Evolutionary conservation across 2,888 invertebrate species (phyloP).

Genomic region (Dryocosmus kuriphilus): DNA sequence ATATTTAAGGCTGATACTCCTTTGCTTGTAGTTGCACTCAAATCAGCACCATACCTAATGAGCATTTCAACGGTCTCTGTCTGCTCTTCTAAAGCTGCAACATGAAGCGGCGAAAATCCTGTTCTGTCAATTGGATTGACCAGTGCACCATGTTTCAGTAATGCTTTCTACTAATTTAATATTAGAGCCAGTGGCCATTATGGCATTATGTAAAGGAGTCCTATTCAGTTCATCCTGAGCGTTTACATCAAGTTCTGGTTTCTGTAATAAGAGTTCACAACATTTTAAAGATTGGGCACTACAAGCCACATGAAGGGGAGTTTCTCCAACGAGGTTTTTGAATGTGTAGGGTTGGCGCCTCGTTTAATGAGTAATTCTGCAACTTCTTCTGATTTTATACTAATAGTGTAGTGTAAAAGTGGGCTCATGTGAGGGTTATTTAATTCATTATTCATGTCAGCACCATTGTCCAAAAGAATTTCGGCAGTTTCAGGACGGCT

Average conservation of each 20-base stretch:
- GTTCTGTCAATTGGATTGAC: conserved; percentile 74
- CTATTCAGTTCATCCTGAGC: conserved; percentile 73
- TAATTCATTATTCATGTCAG: conserved; percentile 70
- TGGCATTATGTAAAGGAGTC: conserved; percentile 77
- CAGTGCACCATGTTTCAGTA: conserved; percentile 70
- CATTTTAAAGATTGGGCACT: conserved; percentile 71
- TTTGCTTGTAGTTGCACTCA: conserved; percentile 77
- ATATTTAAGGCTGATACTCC: conserved; percentile 77
- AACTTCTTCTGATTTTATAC: conserved; percentile 70
- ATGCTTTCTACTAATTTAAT: conserved; percentile 68
- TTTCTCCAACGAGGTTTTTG: conserved; percentile 76
- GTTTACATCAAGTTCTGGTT: conserved; percentile 73
- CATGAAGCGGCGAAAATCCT: conserved; percentile 78
- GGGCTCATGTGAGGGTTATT: conserved; percentile 72
- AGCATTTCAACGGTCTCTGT: conserved; percentile 76
- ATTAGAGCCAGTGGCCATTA: conserved; percentile 73
- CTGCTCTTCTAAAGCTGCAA: conserved; percentile 78
- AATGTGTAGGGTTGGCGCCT: conserved; percentile 77
- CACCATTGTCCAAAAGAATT: conserved; percentile 75
- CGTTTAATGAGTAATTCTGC: conserved; percentile 74
- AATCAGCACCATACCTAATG: conserved; percentile 77
- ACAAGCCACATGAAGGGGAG: conserved; percentile 79
- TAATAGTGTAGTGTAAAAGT: conserved; percentile 79
- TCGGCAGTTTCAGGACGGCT: conserved; percentile 76
- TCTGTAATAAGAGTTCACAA: conserved; percentile 69